Conservation (phyloP, 92 coral and sea anemone species). For the Heliopora coerulea region DNA sequence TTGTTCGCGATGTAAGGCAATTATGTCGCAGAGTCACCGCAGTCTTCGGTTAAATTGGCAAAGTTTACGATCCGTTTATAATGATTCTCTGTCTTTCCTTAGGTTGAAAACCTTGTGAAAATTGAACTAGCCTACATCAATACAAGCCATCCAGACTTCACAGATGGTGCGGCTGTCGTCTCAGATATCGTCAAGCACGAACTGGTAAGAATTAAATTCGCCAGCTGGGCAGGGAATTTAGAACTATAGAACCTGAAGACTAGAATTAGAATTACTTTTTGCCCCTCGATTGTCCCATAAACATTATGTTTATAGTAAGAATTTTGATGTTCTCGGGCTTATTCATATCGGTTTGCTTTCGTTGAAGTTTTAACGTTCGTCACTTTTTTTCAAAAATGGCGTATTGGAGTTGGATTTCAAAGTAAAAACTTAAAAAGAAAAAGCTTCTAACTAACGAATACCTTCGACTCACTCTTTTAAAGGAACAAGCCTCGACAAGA, state of each 20-base stretch:
- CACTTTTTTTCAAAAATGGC: no score
- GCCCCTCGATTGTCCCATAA: no score
- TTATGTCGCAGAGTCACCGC: no score
- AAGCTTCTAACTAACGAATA: background rate
- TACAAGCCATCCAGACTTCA: conserved; percentile 97
- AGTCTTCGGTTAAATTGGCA: no score
- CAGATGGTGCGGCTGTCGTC: conserved; percentile 88
- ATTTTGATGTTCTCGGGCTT: no score
- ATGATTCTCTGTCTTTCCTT: background rate
- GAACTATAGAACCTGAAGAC: no score
- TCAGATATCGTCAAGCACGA: conserved; percentile 86
- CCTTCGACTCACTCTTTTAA: background rate
- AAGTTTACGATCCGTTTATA: conserved; percentile 15
- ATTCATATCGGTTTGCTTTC: no score
- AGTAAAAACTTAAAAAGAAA: conserved; percentile 23
- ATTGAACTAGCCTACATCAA: conserved; percentile 96
- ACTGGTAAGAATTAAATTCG: conserved; percentile 68
- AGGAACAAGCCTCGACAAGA: conserved; percentile 36
- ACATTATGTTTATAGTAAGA: no score
- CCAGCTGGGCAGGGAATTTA: no score
- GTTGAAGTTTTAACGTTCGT: no score
- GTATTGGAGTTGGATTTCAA: conserved; percentile 12
- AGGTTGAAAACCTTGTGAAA: conserved; percentile 95
- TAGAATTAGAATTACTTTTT: no score
- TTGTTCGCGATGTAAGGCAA: no score